Conservation (phyloP, 2,113 vertebrate genomes). For the Ameiurus melas region DNA sequence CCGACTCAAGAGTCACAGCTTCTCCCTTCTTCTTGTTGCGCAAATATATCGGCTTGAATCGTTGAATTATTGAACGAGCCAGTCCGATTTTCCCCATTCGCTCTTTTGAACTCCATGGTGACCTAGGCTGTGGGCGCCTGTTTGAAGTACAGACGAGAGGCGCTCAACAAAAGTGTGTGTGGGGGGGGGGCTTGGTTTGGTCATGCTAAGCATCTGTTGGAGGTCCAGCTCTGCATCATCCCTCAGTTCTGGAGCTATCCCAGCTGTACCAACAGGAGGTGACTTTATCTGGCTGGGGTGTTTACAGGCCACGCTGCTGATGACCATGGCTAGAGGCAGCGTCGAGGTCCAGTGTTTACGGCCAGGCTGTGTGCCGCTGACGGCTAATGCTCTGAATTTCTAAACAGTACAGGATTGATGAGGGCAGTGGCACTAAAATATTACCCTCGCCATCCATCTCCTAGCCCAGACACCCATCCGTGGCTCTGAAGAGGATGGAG, state of each 20-base stretch:
- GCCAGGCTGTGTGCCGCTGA: slow-evolving; percentile 65
- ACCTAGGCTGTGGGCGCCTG: slow-evolving; percentile 38
- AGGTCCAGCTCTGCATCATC: slow-evolving; percentile 26
- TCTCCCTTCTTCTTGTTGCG: slow-evolving; percentile 20
- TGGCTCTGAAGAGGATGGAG: slow-evolving; percentile 42
- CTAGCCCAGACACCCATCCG: slow-evolving; percentile 22
- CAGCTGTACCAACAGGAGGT: slow-evolving; percentile 49
- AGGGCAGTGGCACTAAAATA: slow-evolving; percentile 70
- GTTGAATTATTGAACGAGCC: slow-evolving; percentile 55
- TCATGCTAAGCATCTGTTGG: slow-evolving; percentile 26
- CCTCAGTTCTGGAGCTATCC: slow-evolving; percentile 39
- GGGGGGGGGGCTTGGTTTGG: slow-evolving; percentile 15
- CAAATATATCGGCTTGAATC: slow-evolving; percentile 3
- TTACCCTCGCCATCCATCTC: slow-evolving; percentile 64
- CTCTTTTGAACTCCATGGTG: slow-evolving; percentile 50
- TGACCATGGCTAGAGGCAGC: slow-evolving; percentile 51
- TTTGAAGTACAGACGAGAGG: slow-evolving; percentile 50
- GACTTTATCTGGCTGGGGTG: slow-evolving; percentile 49
- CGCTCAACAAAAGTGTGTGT: slow-evolving; percentile 32
- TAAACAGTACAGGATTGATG: slow-evolving; percentile 75
- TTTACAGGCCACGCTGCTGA: slow-evolving; percentile 45
- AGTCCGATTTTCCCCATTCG: slow-evolving; percentile 22
- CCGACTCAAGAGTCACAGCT: background rate
- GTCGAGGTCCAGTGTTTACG: slow-evolving; percentile 67
- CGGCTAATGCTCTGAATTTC: slow-evolving; percentile 65